Evolutionary conservation across 1,140 invertebrate genomes (phyloP), one percentile per base, ranked within the genome.

Genomic region (Bathynomus jamesi): DNA sequence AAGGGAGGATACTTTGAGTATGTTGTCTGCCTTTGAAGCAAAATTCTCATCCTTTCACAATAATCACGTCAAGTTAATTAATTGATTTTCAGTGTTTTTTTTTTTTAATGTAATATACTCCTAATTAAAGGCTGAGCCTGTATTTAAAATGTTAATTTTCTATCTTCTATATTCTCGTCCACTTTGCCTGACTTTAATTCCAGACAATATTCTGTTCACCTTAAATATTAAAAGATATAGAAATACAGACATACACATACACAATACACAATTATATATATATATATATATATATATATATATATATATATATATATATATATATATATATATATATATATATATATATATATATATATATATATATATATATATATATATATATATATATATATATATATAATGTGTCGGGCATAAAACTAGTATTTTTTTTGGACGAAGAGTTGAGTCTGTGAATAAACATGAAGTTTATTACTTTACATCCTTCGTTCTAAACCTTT

Each of bases 241-340:
- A 40, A 8, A 40, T 40, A 40, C 17, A 40, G 7, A 40, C 10
- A 27, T 62, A 21, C 7, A 8, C 7, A 62, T 62, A 62, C 24
- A 8, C 8, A 8, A 63, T 63, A 63, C 27, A 4, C 1, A 3
- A 13, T 3, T 24, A 53, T 67, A 27, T 40, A 25, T 67, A 67
- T 40, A 46, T 53, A 67, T 53, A 53, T 67, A 25, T 53, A 46
- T 40, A 46, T 32, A 7, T 67, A 40, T 40, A 67, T 67, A 67
- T 40, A 67, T 67, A 66, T 66, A 40, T 66, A 40, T 66, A 40
- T 66, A 31, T 66, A 31, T 66, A 31, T 31, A 31, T 66, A 31
- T 30, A 31, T 31, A 31, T 31, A 31, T 66, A 31, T 66, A 31
- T 66, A 31, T 66, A 31, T 66, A 3, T 66, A 31, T 66, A 31